Conservation (phyloP, 53 echinoderm and acorn worm species). For the Astropecten irregularis region DNA sequence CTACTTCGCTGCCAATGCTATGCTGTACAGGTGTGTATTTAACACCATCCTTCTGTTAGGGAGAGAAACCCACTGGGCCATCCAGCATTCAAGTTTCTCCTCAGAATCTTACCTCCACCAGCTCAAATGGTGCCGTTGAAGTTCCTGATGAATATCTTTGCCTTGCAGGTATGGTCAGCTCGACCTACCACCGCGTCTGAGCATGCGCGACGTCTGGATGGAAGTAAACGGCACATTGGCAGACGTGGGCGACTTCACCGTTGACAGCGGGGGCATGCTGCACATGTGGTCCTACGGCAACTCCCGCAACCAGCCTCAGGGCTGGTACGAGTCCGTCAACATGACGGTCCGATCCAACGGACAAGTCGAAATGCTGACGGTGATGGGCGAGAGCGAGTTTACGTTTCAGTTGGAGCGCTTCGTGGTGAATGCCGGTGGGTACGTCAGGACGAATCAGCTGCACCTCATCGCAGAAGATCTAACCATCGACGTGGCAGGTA, state of each 20-base stretch:
- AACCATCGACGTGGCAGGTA: constrained; percentile 92
- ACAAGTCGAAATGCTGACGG: constrained; percentile 69
- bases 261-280: constrained; percentile 79
- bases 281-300: constrained; percentile 86
- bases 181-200: constrained; percentile 71
- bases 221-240: constrained; percentile 81
- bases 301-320: constrained; percentile 62
- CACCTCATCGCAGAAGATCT: constrained; percentile 73
- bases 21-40: constrained; percentile 78
- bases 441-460: constrained; percentile 78
- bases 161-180: constrained; percentile 80
- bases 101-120: constrained; percentile 64
- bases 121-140: constrained; percentile 71
- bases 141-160: not conserved
- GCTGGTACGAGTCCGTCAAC: constrained; percentile 73
- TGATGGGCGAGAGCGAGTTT: constrained; percentile 66
- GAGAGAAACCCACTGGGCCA: not conserved
- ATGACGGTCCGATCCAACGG: constrained; percentile 86
- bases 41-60: too few species aligned
- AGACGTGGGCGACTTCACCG: constrained; percentile 73
- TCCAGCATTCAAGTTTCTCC: too few species aligned
- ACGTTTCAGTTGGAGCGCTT: constrained; percentile 62
- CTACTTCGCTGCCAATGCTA: constrained; percentile 85
- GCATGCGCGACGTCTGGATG: constrained; percentile 91
- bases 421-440: constrained; percentile 80